These are phyloP conservation scores for Scrobipalpa costella DNA, from an alignment of 2,888 invertebrate genomes.

Conservation along the genomic window DNA sequence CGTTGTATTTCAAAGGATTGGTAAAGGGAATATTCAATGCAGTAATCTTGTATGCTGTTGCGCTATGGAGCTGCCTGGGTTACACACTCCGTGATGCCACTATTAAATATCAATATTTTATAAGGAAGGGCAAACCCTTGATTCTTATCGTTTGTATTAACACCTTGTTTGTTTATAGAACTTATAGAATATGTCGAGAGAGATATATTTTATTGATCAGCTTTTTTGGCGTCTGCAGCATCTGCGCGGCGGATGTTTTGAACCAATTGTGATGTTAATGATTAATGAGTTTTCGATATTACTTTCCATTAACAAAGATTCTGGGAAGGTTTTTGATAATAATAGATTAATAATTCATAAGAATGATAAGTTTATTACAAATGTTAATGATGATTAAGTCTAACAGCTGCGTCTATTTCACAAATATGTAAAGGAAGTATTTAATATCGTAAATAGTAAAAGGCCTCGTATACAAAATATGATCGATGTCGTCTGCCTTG, in stretches of 20 bases:
- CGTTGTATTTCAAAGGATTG: conserved; percentile 22
- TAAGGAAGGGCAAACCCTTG: conserved; percentile 61
- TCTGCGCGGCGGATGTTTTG: conserved; percentile 57
- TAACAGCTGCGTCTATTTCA: neutral
- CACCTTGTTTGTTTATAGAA: conserved; percentile 76
- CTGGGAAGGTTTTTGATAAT: conserved; percentile 21
- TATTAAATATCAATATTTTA: conserved; percentile 79
- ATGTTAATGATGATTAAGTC: neutral
- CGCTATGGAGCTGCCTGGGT: conserved; percentile 67
- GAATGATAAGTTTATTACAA: neutral
- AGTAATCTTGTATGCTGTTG: conserved; percentile 72
- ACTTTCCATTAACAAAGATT: conserved; percentile 36
- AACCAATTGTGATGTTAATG: conserved; percentile 51
- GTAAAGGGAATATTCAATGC: conserved; percentile 67
- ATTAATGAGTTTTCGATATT: conserved; percentile 53
- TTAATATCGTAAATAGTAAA: too few relatives aligned
- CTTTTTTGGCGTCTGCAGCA: conserved; percentile 54
- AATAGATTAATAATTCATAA: conserved; percentile 14
- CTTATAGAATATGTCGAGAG: conserved; percentile 57
- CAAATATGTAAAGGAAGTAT: neutral
- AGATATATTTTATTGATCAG: conserved; percentile 52
- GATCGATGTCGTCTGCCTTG: too few relatives aligned
- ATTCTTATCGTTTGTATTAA: conserved; percentile 72
- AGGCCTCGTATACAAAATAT: too few relatives aligned
- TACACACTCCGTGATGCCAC: conserved; percentile 69